Percentiles rank a stretch among this genome's conserved stretches.
These are phyloP conservation scores for Crocodylus rhombifer DNA, from an alignment of 2,797 vertebrate genomes.

Conservation along the genomic window DNA sequence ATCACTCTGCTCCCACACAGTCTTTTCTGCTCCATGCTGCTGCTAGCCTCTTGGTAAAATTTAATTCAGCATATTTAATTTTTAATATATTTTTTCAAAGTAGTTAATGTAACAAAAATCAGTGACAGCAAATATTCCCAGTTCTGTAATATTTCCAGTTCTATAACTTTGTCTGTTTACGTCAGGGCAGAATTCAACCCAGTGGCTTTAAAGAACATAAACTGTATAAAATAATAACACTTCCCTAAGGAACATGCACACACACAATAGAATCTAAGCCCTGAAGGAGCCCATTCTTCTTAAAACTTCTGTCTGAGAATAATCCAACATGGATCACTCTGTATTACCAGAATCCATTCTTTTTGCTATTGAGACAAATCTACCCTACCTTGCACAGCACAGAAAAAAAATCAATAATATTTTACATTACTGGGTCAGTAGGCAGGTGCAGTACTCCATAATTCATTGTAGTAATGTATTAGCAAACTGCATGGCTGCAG, in stretches of 20 bases:
- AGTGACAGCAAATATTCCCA: background rate
- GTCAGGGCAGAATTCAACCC: background rate
- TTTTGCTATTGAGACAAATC: background rate
- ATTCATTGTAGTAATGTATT: background rate
- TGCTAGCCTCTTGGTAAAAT: background rate
- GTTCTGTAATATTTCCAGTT: background rate
- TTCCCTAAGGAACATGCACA: rapidly evolving
- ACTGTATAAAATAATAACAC: background rate
- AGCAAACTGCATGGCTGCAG: background rate
- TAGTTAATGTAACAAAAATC: background rate
- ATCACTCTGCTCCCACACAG: background rate
- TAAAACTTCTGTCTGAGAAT: background rate
- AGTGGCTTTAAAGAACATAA: background rate
- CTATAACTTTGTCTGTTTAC: background rate
- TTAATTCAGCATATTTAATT: background rate
- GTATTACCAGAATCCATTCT: background rate
- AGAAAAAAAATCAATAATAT: slow-evolving; percentile 11
- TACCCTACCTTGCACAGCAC: background rate
- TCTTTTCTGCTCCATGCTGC: background rate
- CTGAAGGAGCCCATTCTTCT: background rate
- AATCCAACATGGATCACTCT: background rate
- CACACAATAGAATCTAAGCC: background rate
- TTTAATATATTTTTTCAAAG: background rate
- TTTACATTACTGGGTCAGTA: background rate
- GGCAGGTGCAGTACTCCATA: background rate